Percentiles rank a stretch among this genome's conserved stretches.
Evolutionary conservation across 2,888 invertebrate species (phyloP).

Genomic region (Blastobasis lacticolella): DNA sequence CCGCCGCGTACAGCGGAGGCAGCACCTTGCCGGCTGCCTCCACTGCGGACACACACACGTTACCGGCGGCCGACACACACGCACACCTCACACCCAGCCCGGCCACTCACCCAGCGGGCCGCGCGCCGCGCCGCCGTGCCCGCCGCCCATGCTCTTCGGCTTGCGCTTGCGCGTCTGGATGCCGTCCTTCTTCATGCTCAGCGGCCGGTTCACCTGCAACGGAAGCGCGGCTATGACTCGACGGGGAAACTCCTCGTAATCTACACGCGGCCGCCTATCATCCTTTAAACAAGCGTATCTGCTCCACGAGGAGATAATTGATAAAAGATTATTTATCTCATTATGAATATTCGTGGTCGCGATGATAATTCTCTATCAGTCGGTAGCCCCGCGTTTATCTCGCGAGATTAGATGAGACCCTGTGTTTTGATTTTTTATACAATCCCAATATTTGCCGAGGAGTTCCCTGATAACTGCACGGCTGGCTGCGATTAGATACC

Average conservation of each 20-base stretch:
- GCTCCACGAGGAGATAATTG: conserved; percentile 65
- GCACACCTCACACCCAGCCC: conserved; percentile 4
- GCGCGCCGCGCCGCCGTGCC: conserved; percentile 30
- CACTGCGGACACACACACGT: conserved; percentile 49
- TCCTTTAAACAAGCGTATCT: conserved; percentile 72
- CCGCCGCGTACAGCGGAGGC: conserved; percentile 65
- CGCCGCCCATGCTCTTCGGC: conserved; percentile 78
- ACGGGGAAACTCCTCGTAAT: conserved; percentile 60
- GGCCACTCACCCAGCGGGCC: conserved; percentile 44
- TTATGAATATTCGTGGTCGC: conserved; percentile 71
- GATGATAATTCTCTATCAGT: conserved; percentile 72
- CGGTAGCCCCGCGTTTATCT: conserved; percentile 72
- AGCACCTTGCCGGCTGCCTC: conserved; percentile 62
- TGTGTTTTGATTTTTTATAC: conserved; percentile 71
- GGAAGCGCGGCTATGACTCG: conserved; percentile 3
- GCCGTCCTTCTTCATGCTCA: conserved; percentile 99
- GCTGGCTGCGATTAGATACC: conserved; percentile 60
- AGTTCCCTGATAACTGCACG: conserved; percentile 69
- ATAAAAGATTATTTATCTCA: conserved; percentile 75
- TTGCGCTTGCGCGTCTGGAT: conserved; percentile 98
- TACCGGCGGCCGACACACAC: conserved; percentile 17
- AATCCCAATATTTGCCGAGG: conserved; percentile 70
- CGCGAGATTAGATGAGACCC: conserved; percentile 72
- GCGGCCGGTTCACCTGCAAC: conserved; percentile 90
- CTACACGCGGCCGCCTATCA: conserved; percentile 59